Conservation (phyloP, 2,113 vertebrate genomes). For the Gorsachius goisagi region DNA sequence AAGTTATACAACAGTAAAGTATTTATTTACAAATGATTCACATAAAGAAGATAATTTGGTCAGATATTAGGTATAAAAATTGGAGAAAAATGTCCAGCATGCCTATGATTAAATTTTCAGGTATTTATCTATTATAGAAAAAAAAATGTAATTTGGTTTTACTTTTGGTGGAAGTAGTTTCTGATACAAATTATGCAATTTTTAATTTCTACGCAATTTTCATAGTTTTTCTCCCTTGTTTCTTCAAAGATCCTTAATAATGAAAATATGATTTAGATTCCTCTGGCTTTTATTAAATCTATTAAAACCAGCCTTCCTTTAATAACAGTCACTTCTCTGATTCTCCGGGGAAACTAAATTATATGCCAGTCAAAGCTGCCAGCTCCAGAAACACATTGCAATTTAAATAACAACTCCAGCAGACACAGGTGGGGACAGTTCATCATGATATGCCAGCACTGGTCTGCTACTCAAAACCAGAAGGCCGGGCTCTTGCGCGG, state of each 20-base stretch:
- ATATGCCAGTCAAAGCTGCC: conserved; percentile 10
- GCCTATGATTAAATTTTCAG: not conserved
- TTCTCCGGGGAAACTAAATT: conserved; percentile 26
- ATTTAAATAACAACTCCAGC: conserved; percentile 1
- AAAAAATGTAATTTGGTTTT: not conserved
- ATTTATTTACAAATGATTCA: not conserved
- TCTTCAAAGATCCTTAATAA: conserved; percentile 27
- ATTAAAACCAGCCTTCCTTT: conserved; percentile 32
- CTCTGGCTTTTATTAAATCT: conserved; percentile 46
- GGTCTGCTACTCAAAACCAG: not conserved
- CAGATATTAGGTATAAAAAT: not conserved
- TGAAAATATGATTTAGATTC: conserved; percentile 17
- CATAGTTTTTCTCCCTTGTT: conserved; percentile 1
- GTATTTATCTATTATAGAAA: not conserved
- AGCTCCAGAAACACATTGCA: not conserved
- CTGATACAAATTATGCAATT: not conserved
- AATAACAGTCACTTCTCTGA: conserved; percentile 4
- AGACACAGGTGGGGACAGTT: conserved; percentile 12
- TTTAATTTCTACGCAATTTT: not conserved
- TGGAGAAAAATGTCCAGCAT: not conserved
- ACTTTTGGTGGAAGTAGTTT: not conserved
- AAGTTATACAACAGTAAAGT: not conserved
- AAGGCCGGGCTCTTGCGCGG: not conserved
- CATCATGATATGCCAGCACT: not conserved
- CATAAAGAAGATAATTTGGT: not conserved